These are phyloP conservation scores for Gulo gulo DNA, from an alignment of 2,113 vertebrate genomes.

Conservation along the genomic window DNA sequence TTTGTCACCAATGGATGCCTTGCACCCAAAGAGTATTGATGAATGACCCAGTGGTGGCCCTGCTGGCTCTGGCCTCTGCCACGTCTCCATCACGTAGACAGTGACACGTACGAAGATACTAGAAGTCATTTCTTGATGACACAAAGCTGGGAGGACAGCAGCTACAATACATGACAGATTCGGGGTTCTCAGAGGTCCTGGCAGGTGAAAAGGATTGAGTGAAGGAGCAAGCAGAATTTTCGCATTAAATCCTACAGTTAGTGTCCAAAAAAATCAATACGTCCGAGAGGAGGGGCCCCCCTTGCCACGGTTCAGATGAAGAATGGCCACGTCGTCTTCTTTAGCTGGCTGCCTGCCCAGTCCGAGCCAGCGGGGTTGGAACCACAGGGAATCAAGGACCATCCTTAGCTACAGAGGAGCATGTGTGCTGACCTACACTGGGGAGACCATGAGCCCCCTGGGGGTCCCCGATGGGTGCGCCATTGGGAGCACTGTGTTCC, in stretches of 20 bases:
- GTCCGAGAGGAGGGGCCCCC: rapidly evolving
- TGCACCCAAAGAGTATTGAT: neutral
- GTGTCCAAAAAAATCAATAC: neutral
- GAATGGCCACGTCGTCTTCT: neutral
- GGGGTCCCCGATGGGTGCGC: neutral
- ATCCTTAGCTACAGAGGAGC: neutral
- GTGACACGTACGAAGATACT: neutral
- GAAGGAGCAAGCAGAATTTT: neutral
- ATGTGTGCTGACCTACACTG: neutral
- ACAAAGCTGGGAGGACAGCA: neutral
- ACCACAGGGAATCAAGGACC: neutral
- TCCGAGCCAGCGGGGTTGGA: rapidly evolving
- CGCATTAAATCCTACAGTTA: neutral
- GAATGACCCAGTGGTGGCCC: rapidly evolving
- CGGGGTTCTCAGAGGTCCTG: too few species aligned
- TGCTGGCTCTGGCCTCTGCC: neutral
- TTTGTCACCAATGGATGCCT: neutral
- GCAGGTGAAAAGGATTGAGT: neutral
- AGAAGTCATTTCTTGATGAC: neutral
- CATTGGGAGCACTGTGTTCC: neutral
- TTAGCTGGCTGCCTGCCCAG: neutral
- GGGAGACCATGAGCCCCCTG: neutral
- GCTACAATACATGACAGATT: neutral
- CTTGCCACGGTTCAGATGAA: rapidly evolving
- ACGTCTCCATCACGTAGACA: rapidly evolving